Percentiles rank a stretch among this genome's conserved stretches.
Evolutionary conservation across 1,140 invertebrate genomes (phyloP).

Genomic region (Tachypleus tridentatus): DNA sequence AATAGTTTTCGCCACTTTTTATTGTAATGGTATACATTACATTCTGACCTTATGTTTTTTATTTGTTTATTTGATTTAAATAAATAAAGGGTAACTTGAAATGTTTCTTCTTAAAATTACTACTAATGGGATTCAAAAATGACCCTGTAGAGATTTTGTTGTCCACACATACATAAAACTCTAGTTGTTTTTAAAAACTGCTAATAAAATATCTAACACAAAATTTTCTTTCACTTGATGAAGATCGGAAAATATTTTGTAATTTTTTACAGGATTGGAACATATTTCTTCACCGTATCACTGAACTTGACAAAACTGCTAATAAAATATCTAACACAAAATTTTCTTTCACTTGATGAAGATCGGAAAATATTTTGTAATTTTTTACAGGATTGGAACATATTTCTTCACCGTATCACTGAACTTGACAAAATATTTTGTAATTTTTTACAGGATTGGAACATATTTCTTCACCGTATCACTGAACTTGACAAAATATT

Average conservation of each 20-base stretch:
- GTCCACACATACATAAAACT: too few species aligned
- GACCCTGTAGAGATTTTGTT: too few species aligned
- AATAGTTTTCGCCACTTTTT: too few species aligned
- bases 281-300: constrained; percentile 26
- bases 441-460: constrained; percentile 31
- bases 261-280: constrained; percentile 32
- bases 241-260: constrained; percentile 6
- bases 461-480: constrained; percentile 27
- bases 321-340: neutral
- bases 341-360: too few species aligned
- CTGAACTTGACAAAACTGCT: constrained; percentile 5
- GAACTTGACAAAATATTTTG: constrained; percentile 11
- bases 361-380: too few species aligned
- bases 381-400: constrained; percentile 33
- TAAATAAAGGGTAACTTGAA: too few species aligned
- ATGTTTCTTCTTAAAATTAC: too few species aligned
- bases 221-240: neutral
- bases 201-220: neutral
- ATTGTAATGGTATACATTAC: too few species aligned
- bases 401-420: constrained; percentile 25
- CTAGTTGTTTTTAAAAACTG: neutral
- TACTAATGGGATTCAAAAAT: too few species aligned
- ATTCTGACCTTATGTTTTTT: too few species aligned
- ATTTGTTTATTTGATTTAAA: too few species aligned
- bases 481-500: constrained; percentile 5